phyloP scores from a whole-genome alignment of 2,113 vertebrate genomes.

The Hiodon alosoides region DNA sequence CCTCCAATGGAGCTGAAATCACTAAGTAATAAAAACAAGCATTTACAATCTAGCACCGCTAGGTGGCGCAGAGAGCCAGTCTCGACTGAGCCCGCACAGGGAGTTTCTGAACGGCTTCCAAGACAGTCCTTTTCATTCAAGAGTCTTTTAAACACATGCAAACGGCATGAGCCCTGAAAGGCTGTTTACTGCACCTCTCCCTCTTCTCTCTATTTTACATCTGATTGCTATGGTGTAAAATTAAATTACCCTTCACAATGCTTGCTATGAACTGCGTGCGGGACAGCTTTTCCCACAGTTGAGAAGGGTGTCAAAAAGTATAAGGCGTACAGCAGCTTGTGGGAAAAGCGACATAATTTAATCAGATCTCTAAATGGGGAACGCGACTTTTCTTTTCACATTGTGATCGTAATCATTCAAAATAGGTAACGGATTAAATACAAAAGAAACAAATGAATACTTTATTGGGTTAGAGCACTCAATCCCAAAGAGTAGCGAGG shows the following conservation, averaged over 20 bases:
- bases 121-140: conserved; percentile 26
- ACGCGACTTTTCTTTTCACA: conserved; percentile 37
- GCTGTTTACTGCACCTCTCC: conserved; percentile 35
- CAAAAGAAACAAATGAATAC: conserved; percentile 12
- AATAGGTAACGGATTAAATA: conserved; percentile 35
- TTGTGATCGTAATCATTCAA: conserved; percentile 35
- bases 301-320: conserved; percentile 19
- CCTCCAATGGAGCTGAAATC: no score
- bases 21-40: no score
- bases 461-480: conserved; percentile 19
- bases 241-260: conserved; percentile 50
- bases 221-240: conserved; percentile 45
- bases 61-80: conserved; percentile 32
- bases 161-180: conserved; percentile 37
- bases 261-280: conserved; percentile 29
- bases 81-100: conserved; percentile 1
- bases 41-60: conserved; percentile 12
- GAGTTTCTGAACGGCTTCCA: conserved; percentile 15
- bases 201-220: conserved; percentile 30
- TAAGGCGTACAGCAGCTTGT: conserved; percentile 46
- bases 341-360: conserved; percentile 50
- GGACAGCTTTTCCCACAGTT: conserved; percentile 42
- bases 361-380: conserved; percentile 42
- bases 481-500: conserved; percentile 13
- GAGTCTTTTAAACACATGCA: conserved; percentile 36